Conservation (phyloP, 1,140 invertebrate genomes). For the Caerostris darwini region DNA sequence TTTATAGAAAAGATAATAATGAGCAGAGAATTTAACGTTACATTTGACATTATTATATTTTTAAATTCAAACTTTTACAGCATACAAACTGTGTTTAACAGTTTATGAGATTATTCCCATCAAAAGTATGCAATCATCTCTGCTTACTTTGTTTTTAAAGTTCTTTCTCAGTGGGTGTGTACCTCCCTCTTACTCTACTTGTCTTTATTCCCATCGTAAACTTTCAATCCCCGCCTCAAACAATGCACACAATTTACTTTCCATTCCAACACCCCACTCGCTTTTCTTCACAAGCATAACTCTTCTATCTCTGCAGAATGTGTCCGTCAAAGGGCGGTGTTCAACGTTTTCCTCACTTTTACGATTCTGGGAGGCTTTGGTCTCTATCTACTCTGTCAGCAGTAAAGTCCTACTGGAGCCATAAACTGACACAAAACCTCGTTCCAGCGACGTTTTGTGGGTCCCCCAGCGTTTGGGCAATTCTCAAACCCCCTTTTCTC, state of each 20-base stretch:
- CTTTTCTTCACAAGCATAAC: background rate
- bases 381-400: background rate
- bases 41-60: too few species aligned
- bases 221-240: background rate
- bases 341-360: background rate
- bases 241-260: slow-evolving; percentile 25
- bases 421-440: slow-evolving; percentile 39
- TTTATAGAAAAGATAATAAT: too few species aligned
- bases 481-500: background rate
- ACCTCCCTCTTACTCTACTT: slow-evolving; percentile 9
- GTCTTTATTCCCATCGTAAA: background rate
- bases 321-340: background rate
- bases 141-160: background rate
- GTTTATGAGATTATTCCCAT: background rate
- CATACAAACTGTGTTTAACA: background rate
- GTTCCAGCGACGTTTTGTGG: slow-evolving; percentile 10
- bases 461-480: background rate
- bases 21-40: too few species aligned
- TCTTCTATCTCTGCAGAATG: background rate
- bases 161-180: background rate
- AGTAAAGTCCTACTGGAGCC: background rate
- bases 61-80: too few species aligned
- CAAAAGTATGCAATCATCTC: background rate
- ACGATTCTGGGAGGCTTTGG: background rate
- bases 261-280: background rate